Conservation (phyloP, 64 coral and sea anemone species). For the Catalaphyllia jardinei region DNA sequence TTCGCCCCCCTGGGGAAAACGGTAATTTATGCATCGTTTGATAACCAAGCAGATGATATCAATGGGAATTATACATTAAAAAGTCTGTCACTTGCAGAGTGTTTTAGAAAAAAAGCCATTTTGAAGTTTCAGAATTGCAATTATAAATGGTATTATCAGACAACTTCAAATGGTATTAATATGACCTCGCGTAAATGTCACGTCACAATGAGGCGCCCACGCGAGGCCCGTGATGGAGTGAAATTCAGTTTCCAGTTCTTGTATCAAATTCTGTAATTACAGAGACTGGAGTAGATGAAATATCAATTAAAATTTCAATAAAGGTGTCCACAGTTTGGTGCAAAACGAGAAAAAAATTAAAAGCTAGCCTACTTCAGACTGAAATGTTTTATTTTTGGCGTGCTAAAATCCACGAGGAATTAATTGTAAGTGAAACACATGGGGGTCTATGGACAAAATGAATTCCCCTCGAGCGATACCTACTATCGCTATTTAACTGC, state of each 20-base stretch:
- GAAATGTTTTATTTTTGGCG: neutral
- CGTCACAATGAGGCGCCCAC: neutral
- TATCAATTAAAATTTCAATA: neutral
- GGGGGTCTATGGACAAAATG: neutral
- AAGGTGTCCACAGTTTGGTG: neutral
- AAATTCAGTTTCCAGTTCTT: neutral
- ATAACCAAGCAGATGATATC: neutral
- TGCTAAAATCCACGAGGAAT: neutral
- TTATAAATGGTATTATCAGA: too few relatives aligned
- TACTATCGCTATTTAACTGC: neutral
- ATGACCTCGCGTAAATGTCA: neutral
- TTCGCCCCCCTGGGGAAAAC: neutral
- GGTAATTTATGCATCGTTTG: neutral
- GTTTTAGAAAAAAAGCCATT: neutral
- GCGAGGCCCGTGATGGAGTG: neutral
- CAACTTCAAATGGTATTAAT: neutral
- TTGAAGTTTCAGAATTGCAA: neutral
- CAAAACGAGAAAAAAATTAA: neutral
- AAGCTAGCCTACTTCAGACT: neutral
- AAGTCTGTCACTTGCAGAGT: neutral
- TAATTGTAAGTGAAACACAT: neutral
- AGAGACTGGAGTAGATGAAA: neutral
- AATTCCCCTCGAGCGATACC: neutral
- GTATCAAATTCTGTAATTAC: neutral
- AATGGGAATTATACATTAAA: neutral